Evolutionary conservation across 2,113 vertebrate genomes (phyloP), one percentile per base, ranked within the genome.

Genomic region (Urocitellus parryii): DNA sequence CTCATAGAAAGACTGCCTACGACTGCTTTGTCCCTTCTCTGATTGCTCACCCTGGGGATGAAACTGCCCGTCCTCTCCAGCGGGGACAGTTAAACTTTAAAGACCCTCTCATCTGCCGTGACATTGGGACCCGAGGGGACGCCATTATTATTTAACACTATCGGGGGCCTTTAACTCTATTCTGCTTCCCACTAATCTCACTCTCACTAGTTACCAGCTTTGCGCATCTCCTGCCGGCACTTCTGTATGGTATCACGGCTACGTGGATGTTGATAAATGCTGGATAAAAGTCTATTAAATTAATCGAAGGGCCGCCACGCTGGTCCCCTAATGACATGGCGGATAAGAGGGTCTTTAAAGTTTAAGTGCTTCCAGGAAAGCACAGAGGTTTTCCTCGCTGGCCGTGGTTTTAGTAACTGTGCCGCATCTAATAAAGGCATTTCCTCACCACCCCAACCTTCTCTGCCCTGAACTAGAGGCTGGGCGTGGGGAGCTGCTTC

Each of bases 41-140:
- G 95, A 84, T 73, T 56, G n/a, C 67, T 89, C 0, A 22, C 91
- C 87, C 86, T 76, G 53, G 87, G 88, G 74, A 73, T 63, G 53
- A 94, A 96, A 86, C 70, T 61, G 87, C 77, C 88, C 37, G 24
- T 65, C 84, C 88, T 88, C 88, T 97, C 79, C 10, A 4, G 65
- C 39, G 27, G 76, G 79, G 76, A 18, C 93, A 89, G 51, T 96
- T 96, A 93, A 91, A 96, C 94, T 97, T 96, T 91, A 96, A 97
- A 97, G 89, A 91, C 82, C 65, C 72, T 96, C 68, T 94, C 91
- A 93, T 92, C 95, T 91, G 91, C 68, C 7, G 5, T 84, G 89
- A 81, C 86, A 53, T 34, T 79, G 74, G 48, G 92, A n/a, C 96
- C 94, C 16, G 45, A 32, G 51, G 85, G 90, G 34, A 80, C 61